These are phyloP conservation scores for Lithosia quadra DNA, from an alignment of 2,888 invertebrate species.

Conservation along the genomic window DNA sequence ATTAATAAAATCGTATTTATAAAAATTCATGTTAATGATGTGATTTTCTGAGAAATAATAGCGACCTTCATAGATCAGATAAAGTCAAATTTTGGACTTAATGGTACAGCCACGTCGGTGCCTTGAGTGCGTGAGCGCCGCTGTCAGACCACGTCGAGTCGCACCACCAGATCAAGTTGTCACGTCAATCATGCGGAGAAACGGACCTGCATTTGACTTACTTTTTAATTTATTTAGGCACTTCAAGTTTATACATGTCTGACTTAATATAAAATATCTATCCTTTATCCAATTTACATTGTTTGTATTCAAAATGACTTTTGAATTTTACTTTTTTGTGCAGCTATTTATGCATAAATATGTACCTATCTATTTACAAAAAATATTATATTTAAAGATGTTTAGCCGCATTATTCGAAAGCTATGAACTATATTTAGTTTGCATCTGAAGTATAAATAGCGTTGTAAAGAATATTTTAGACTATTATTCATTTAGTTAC, in stretches of 20 bases:
- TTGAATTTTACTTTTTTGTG: background rate
- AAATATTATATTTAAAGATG: background rate
- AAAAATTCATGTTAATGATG: background rate
- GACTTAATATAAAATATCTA: conserved; percentile 18
- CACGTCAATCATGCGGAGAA: conserved; percentile 75
- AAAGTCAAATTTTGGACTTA: conserved; percentile 6
- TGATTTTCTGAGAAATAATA: background rate
- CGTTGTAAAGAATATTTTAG: background rate
- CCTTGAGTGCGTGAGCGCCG: conserved; percentile 5
- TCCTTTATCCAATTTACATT: background rate
- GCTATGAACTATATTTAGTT: background rate
- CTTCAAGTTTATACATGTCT: conserved; percentile 37
- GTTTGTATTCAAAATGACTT: background rate
- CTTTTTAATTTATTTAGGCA: conserved; percentile 59
- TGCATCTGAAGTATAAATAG: background rate
- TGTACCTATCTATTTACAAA: background rate
- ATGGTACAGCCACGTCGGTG: conserved; percentile 7
- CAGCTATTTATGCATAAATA: background rate
- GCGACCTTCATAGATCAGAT: conserved; percentile 7
- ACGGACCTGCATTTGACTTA: conserved; percentile 62
- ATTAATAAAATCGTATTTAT: background rate
- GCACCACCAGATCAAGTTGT: conserved; percentile 62
- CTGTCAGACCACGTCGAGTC: conserved; percentile 15
- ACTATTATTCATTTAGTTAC: background rate
- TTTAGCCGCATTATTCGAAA: background rate